Base-by-base conservation (phyloP, 2,888 invertebrate genomes). In the Minunthozetes semirufus region DNA sequence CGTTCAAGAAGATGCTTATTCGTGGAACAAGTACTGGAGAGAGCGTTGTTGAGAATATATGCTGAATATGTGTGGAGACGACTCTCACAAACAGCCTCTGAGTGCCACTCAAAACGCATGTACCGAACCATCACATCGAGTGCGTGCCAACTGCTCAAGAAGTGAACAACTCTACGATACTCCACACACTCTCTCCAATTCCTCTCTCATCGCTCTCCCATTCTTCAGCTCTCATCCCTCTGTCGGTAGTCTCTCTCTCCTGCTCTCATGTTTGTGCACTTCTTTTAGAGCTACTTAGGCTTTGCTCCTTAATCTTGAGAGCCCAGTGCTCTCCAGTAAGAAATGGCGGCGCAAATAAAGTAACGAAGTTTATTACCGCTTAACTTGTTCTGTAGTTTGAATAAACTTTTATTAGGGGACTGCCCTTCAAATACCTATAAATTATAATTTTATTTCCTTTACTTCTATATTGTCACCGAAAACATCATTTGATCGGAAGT, bases 51-150 rank as follows among this genome's bases (percentile, higher is more conserved):
- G 15, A 13, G 63, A 38, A 38, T 38, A 22, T 61, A 33, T 46
- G 29, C 25, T 25, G 22, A 29, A 25, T 27, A 61, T 25, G 19
- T 46, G 70, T 70, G 46, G 70, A 70, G 70, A 46, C 46, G 42
- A 70, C 70, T 70, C 42, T 70, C 63, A 70, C 70, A 25, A 48
- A n/a, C 19, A 66, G 33, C 22, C 13, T 42, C 8, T 25, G 70
- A 70, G 70, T 70, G 48, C 70, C 70, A 70, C 70, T 70, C 70
- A 46, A 70, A 70, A 70, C 70, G 70, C 70, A 70, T 70, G 70
- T 70, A 70, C 70, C 42, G 25, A 38, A 70, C 70, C 46, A 48
- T 42, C 48, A 70, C 70, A 46, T 46, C 70, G 46, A 48, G 46
- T 46, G 70, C 42, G 70, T 70, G 70, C 48, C 70, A 70, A 70